Base-by-base conservation (phyloP, 1,140 invertebrate species). In the Camponotus floridanus region DNA sequence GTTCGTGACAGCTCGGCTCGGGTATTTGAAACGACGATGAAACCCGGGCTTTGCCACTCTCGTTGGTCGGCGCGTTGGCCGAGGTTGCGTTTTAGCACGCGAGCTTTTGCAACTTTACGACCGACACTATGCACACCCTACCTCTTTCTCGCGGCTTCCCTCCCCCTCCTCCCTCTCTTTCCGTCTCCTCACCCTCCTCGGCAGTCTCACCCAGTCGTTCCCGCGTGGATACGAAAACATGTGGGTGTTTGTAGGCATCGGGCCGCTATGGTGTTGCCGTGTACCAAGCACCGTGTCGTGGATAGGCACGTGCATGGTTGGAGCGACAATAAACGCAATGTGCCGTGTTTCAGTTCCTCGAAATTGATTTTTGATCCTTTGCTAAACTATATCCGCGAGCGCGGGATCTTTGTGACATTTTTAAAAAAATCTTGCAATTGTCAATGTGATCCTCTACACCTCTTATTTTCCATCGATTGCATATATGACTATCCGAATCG, bases 61-160 rank as follows among this genome's bases (percentile, higher is more conserved):
- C 79, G 79, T 83, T 65, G 68, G 79, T 74, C 65, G 64, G 76
- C 36, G 55, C 78, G 78, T 55, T 62, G 68, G 65, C 85, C 61
- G 78, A 83, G 68, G 78, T 68, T 73, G 68, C 65, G 79, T 83
- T 84, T 86, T 74, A 83, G 68, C 85, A 86, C 85, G 85, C 85
- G 78, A 86, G 80, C 85, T 86, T 86, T 86, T 73, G 78, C 79
- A 85, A 87, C 86, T 86, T 86, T 87, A 85, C 78, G 80, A 85
- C 62, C 70, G 80, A 76, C 86, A 78, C 70, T 85, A 64, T 68
- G 70, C 71, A 59, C 74, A 76, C 86, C 84, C 86, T 55, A 21
- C 48, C 61, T 76, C 51, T 31, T 48, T 87, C 78, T 48, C 85
- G 39, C 55, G 26, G 31, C 39, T 59, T 31, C n/a, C 26, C 74